These are phyloP conservation scores for Petrocephalus schoutedeni DNA, from an alignment of 2,797 vertebrate genomes.

Conservation along the genomic window DNA sequence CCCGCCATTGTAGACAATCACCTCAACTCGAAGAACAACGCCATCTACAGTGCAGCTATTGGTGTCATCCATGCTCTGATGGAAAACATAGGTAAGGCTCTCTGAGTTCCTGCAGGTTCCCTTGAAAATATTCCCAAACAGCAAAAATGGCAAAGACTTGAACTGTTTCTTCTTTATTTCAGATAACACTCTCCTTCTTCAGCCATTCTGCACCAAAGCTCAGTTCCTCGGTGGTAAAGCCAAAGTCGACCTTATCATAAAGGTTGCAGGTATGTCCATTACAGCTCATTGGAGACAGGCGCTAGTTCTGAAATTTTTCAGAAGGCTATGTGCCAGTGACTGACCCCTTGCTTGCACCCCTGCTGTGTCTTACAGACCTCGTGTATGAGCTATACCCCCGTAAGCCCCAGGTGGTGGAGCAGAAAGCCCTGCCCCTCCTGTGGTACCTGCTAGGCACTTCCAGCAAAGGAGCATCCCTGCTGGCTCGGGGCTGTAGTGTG, in stretches of 20 bases:
- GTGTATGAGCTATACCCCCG: constrained; percentile 77
- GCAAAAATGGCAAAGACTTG: background rate
- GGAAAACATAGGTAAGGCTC: constrained; percentile 69
- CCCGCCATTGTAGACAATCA: constrained; percentile 93
- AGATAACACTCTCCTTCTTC: constrained; percentile 84
- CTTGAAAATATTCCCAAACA: background rate
- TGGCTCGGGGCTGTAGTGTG: constrained; percentile 68
- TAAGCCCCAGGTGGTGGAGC: constrained; percentile 78
- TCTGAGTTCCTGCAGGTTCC: background rate
- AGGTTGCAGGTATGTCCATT: constrained; percentile 75
- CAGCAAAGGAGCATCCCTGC: constrained; percentile 65
- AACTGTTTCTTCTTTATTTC: constrained; percentile 30
- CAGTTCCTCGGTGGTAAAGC: constrained; percentile 88
- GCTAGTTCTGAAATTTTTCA: background rate
- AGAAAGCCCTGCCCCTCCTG: constrained; percentile 77
- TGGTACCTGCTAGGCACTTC: constrained; percentile 82
- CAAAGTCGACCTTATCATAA: constrained; percentile 85
- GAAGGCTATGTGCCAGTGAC: background rate
- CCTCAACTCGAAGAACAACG: constrained; percentile 89
- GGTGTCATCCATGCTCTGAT: constrained; percentile 74
- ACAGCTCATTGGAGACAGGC: background rate
- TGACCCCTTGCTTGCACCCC: background rate
- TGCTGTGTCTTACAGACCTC: constrained; percentile 59
- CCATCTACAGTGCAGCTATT: constrained; percentile 77
- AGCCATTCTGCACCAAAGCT: constrained; percentile 88